Conservation (phyloP, 2,113 vertebrate genomes). For the Propithecus coquereli region DNA sequence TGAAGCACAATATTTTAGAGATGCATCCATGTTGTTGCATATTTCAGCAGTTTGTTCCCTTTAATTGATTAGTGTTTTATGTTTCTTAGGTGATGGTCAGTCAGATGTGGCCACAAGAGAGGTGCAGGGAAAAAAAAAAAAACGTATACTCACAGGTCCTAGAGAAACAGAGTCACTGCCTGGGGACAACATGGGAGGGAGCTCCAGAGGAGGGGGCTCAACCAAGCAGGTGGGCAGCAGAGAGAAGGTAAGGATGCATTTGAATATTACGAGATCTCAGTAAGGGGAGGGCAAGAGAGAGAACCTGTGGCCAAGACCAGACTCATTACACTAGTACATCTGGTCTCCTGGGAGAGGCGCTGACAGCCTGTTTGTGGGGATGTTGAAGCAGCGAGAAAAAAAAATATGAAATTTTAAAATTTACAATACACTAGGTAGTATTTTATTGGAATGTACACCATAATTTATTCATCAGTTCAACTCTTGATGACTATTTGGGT, state of each 20-base stretch:
- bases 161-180: neutral
- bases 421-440: neutral
- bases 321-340: neutral
- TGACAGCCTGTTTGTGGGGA: neutral
- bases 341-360: neutral
- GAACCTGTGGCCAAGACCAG: neutral
- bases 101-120: neutral
- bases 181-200: accelerated
- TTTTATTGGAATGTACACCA: neutral
- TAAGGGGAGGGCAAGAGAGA: neutral
- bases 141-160: neutral
- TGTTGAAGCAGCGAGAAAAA: neutral
- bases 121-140: too few relatives aligned
- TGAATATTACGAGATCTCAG: neutral
- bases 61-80: neutral
- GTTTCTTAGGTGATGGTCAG: too few relatives aligned
- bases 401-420: neutral
- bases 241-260: neutral
- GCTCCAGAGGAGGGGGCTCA: too few relatives aligned
- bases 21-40: neutral
- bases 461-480: neutral
- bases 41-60: neutral
- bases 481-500: neutral
- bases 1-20: neutral
- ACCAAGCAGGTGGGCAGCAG: too few relatives aligned